Evolutionary conservation across 2,113 vertebrate species (phyloP), one percentile per base, ranked within the genome.

Genomic region (Peromyscus polionotus): DNA sequence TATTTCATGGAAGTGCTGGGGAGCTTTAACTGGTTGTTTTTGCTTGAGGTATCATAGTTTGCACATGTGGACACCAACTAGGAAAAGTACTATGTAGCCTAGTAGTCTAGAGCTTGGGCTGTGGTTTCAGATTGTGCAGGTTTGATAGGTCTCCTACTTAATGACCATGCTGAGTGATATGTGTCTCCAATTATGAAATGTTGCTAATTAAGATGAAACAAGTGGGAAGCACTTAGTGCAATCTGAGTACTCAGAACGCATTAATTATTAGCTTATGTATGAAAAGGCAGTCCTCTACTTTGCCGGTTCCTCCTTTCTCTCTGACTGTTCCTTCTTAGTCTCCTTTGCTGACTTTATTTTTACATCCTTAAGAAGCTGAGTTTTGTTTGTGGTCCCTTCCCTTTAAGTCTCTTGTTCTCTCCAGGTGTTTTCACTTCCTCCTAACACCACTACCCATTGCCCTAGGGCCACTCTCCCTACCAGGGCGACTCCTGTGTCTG

Each of bases 161-260:
- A 16, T 14, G 36, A 26, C 57, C 24, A 17, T 19, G 59, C 24
- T 65, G 83, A 42, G 83, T 42, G 24, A 2, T 84, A 42, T 61
- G 59, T 45, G 7, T 80, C 77, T 80, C 28, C 77, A 54, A 11
- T 54, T 33, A 51, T 54, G 77, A 17, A 54, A 36, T 17, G 12
- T 9, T 17, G 12, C n/a, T 45, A 31, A 31, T 28, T 85, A 31
- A 85, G n/a, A 45, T 7, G 22, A 63, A 84, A 19, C 39, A 16
- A 61, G 1, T n/a, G 13, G 83, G 54, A 45, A 67, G 83, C 14
- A 45, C 81, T 79, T 42, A 12, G 26, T 10, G 8, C 14, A 17
- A 1, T 85, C n/a, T 31, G 16, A 7, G 22, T n/a, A 3, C 36
- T 42, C 13, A 28, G n/a, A 42, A 13, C 0, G 6, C 5, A 1